phyloP scores from a whole-genome alignment of 2,113 vertebrate species.

The Hyperopisus bebe region DNA sequence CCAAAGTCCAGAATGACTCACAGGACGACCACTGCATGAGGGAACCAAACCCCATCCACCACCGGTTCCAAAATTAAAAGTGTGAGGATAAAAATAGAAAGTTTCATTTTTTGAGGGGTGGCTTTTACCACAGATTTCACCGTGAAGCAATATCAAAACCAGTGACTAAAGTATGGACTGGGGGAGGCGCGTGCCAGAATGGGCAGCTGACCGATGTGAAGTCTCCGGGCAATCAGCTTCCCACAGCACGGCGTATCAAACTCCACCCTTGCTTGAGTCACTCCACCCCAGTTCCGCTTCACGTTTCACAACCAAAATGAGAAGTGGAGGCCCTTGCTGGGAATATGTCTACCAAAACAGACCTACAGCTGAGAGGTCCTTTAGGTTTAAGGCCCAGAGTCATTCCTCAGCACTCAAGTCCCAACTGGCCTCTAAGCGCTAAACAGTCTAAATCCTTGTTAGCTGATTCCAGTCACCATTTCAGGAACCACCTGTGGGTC shows the following conservation, averaged over 20 bases:
- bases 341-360: background rate
- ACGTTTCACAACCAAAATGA: background rate
- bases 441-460: background rate
- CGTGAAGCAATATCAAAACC: background rate
- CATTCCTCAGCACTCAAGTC: background rate
- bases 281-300: background rate
- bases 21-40: background rate
- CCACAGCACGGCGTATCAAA: background rate
- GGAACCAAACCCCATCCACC: background rate
- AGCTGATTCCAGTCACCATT: background rate
- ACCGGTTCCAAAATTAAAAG: background rate
- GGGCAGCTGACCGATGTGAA: background rate
- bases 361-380: too few species aligned
- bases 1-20: background rate
- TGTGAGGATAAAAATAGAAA: conserved; percentile 5
- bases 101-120: background rate
- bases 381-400: background rate
- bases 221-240: background rate
- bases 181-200: background rate
- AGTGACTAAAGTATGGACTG: background rate
- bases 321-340: background rate
- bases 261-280: background rate
- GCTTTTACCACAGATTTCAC: conserved; percentile 8
- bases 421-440: background rate
- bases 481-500: background rate